Base-by-base conservation (phyloP, 2,113 vertebrate genomes). In the Abramis brama region DNA sequence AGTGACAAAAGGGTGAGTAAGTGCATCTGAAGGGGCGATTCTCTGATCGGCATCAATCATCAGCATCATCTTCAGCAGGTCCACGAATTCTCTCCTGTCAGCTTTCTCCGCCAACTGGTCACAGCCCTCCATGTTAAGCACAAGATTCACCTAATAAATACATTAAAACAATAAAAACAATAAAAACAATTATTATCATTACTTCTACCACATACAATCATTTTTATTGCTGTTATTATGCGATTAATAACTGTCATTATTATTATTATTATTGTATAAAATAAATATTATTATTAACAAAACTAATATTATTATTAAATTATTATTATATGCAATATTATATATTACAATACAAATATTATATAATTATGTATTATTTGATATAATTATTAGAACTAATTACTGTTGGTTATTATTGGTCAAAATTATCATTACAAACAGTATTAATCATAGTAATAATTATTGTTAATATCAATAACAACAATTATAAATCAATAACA, bases 11-110 rank as follows among this genome's bases (percentile, higher is more conserved):
- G 98, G 95, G 93, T 99, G 97, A 91, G 90, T 96, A 91, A 99
- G 95, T 62, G 97, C 96, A 39, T 96, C 97, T 82, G 92, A 89
- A 73, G 98, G 98, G 91, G 95, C 95, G 33, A 97, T 97, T 93
- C 98, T 95, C 91, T 96, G 93, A 91, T 98, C 97, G 2, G 98
- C 97, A 19, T 98, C 96, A 1, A 99, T 97, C 90, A 98, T 93
- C 92, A 99, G 93, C 97, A 99, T 99, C 94, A 96, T 97, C 95
- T 96, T 99, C 92, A 99, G 96, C 89, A 99, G 94, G 91, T 96
- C 95, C 90, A 99, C 98, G 91, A 99, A 99, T 92, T 99, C 98
- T 92, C 96, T 95, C 91, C 98, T 93, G 92, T 99, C 98, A 15
- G 96, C 94, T 92, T 98, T 99, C 95, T 99, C 98, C 66, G 97